Evolutionary conservation across 2,888 invertebrate species (phyloP).

Genomic region (Trileptium ribeirensis): DNA sequence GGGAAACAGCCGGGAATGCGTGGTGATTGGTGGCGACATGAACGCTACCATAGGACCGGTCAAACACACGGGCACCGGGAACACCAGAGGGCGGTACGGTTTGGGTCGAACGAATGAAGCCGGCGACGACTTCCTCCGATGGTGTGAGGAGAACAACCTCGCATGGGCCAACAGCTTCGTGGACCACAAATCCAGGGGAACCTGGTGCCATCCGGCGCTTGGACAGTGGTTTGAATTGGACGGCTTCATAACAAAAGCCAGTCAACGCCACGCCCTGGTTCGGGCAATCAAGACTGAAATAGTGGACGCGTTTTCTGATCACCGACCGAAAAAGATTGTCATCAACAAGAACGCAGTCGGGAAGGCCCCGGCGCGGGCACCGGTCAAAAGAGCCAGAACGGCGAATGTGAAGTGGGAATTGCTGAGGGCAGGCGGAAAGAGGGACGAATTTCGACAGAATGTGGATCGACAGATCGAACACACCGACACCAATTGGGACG

Average conservation of each 20-base stretch:
- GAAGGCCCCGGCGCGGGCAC: background rate
- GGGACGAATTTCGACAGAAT: background rate
- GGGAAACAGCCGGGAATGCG: background rate
- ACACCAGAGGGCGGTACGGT: background rate
- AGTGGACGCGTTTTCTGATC: background rate
- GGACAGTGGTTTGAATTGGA: constrained; percentile 7
- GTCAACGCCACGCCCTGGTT: background rate
- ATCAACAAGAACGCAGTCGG: background rate
- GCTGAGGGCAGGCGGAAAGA: background rate
- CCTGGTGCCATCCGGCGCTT: background rate
- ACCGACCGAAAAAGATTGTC: background rate
- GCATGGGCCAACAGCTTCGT: no score
- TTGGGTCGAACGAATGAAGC: background rate
- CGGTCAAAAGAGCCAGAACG: background rate
- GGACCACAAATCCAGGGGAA: background rate
- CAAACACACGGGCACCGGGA: background rate
- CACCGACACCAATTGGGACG: background rate
- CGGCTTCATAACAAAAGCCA: background rate
- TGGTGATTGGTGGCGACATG: background rate
- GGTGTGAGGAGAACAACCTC: background rate
- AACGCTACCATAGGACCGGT: background rate
- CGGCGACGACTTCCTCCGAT: background rate
- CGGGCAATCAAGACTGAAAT: background rate
- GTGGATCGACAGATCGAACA: background rate
- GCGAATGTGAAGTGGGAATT: background rate